A percentile compares a stretch with the other conserved stretches of the same genome.
Conservation (phyloP, 2,888 invertebrate species). For the Allacma fusca region DNA sequence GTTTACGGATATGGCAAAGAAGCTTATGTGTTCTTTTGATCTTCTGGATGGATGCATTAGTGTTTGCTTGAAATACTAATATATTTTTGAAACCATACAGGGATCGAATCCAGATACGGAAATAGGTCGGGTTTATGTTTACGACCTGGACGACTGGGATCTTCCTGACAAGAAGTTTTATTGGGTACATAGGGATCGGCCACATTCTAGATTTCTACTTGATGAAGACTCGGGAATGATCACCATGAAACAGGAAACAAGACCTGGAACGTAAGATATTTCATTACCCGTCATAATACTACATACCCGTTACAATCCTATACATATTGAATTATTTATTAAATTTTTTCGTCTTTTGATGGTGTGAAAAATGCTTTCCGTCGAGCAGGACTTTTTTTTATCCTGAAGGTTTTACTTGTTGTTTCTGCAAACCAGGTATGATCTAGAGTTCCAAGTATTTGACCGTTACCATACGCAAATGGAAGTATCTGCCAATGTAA, state of each 20-base stretch:
- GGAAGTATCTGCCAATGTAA: conserved; percentile 95
- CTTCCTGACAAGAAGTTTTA: conserved; percentile 96
- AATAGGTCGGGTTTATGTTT: conserved; percentile 94
- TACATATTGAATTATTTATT: too few relatives aligned
- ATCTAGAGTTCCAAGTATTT: conserved; percentile 76
- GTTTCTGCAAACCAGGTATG: conserved; percentile 62
- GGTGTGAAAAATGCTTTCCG: not conserved
- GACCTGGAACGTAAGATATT: conserved; percentile 74
- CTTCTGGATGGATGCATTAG: too few relatives aligned
- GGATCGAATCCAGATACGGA: conserved; percentile 88
- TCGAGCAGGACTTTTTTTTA: conserved; percentile 2
- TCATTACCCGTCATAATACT: not conserved
- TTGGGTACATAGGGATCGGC: conserved; percentile 87
- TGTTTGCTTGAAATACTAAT: not conserved
- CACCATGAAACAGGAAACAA: conserved; percentile 91
- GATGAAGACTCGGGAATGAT: conserved; percentile 94
- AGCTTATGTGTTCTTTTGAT: not conserved
- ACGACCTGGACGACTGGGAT: conserved; percentile 99
- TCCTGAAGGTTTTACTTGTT: too few relatives aligned
- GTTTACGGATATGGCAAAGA: not conserved
- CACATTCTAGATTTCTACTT: conserved; percentile 85
- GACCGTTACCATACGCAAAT: conserved; percentile 94
- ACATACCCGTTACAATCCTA: too few relatives aligned
- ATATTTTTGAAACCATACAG: conserved; percentile 65
- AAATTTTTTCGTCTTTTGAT: too few relatives aligned